These are phyloP conservation scores for Dexiosoma caninum DNA, from an alignment of 2,888 invertebrate genomes.

Conservation along the genomic window DNA sequence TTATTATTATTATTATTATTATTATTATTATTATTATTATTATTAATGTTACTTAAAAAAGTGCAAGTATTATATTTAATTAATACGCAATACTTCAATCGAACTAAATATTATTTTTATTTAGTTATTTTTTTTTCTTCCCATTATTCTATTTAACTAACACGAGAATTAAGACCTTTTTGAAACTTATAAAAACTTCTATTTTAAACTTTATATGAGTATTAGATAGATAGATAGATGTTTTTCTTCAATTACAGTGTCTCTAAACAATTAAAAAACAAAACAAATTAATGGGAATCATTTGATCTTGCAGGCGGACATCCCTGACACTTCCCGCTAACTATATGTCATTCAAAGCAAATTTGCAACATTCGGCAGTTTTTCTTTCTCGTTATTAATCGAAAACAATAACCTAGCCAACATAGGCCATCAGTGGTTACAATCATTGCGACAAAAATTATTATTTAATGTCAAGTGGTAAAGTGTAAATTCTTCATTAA, in stretches of 20 bases:
- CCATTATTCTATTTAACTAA: conserved; percentile 25
- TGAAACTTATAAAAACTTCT: conserved; percentile 45
- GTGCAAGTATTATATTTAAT: conserved; percentile 32
- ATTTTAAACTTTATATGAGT: conserved; percentile 20
- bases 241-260: conserved; percentile 21
- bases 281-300: too few species aligned
- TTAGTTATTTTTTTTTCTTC: conserved; percentile 14
- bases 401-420: too few species aligned
- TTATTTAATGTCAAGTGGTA: too few species aligned
- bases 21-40: conserved; percentile 28
- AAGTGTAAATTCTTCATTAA: too few species aligned
- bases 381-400: too few species aligned
- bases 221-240: conserved; percentile 35
- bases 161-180: conserved; percentile 52
- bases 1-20: conserved; percentile 32
- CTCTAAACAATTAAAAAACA: background rate
- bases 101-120: conserved; percentile 16
- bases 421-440: too few species aligned
- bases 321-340: too few species aligned
- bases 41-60: too few species aligned
- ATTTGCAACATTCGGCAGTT: too few species aligned
- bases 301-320: too few species aligned
- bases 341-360: too few species aligned
- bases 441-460: too few species aligned
- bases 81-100: conserved; percentile 25